phyloP scores from a whole-genome alignment of 2,888 invertebrate genomes.

The Kuschelorhynchus macadamiae region DNA sequence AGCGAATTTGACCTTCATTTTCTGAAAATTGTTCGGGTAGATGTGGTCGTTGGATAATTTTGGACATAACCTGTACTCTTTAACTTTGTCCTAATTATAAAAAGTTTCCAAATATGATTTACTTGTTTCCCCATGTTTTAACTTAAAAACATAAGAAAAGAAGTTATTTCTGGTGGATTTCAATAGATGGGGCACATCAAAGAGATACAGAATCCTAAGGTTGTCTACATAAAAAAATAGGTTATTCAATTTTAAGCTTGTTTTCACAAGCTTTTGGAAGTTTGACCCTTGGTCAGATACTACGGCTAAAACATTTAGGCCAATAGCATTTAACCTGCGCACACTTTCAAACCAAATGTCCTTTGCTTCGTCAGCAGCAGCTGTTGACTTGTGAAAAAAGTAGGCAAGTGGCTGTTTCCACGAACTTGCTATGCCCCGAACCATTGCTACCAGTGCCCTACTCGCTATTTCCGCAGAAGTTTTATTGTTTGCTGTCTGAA shows the following conservation, averaged over 20 bases:
- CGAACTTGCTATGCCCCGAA: neutral
- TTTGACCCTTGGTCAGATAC: slow-evolving; percentile 46
- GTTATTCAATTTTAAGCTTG: slow-evolving; percentile 10
- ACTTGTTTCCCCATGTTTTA: slow-evolving; percentile 3
- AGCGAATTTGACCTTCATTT: slow-evolving; percentile 28
- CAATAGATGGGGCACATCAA: slow-evolving; percentile 23
- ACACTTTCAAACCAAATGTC: slow-evolving; percentile 44
- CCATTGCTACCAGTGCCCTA: slow-evolving; percentile 14
- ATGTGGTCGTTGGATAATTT: slow-evolving; percentile 25
- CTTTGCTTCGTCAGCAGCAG: slow-evolving; percentile 36
- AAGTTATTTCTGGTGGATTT: slow-evolving; percentile 17
- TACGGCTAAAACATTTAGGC: slow-evolving; percentile 45
- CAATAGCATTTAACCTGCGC: slow-evolving; percentile 26
- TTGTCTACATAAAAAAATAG: slow-evolving; percentile 10
- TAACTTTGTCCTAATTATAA: slow-evolving; percentile 15
- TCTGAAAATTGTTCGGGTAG: slow-evolving; percentile 12
- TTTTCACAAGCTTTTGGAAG: slow-evolving; percentile 43
- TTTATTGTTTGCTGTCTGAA: slow-evolving; percentile 33
- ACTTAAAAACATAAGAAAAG: neutral
- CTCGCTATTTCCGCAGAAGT: neutral
- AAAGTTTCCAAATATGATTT: slow-evolving; percentile 23
- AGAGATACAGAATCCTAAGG: slow-evolving; percentile 14
- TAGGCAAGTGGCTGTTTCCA: slow-evolving; percentile 40
- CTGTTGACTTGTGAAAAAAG: slow-evolving; percentile 44
- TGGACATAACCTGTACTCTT: slow-evolving; percentile 24